Percentiles rank a stretch among this genome's conserved stretches.
These are phyloP conservation scores for Cactoblastis cactorum DNA, from an alignment of 2,888 invertebrate species.

Conservation along the genomic window DNA sequence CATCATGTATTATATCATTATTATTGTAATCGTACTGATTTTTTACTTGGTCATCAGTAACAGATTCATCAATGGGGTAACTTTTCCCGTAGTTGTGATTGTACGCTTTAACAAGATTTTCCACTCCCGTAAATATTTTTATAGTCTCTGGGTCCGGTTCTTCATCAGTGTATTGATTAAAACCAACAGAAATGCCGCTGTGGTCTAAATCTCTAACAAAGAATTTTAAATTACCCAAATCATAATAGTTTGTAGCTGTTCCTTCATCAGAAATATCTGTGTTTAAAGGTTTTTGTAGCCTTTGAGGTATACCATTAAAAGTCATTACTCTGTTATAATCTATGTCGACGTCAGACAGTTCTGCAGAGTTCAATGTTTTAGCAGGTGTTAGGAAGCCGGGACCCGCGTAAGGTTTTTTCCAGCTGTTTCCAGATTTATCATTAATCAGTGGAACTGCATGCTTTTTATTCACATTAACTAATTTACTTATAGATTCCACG, in stretches of 20 bases:
- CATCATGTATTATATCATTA: conserved; percentile 16
- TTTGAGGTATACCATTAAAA: conserved; percentile 47
- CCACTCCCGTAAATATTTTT: conserved; percentile 54
- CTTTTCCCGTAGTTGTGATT: conserved; percentile 44
- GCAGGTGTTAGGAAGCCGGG: conserved; percentile 41
- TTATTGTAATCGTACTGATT: conserved; percentile 16
- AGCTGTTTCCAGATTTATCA: conserved; percentile 36
- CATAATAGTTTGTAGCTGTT: conserved; percentile 29
- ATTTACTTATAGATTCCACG: conserved; percentile 49
- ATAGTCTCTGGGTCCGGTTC: conserved; percentile 57
- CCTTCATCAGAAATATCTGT: conserved; percentile 30
- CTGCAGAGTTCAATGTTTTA: conserved; percentile 58
- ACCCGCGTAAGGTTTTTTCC: conserved; percentile 34
- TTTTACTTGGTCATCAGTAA: neutral
- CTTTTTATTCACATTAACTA: conserved; percentile 21
- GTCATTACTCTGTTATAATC: conserved; percentile 45
- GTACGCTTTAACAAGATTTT: conserved; percentile 52
- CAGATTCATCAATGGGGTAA: conserved; percentile 14
- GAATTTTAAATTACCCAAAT: conserved; percentile 50
- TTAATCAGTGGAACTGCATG: conserved; percentile 29
- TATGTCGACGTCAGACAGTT: conserved; percentile 45
- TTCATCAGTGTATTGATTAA: conserved; percentile 58
- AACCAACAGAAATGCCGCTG: conserved; percentile 60
- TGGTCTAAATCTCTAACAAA: conserved; percentile 59
- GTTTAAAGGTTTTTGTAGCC: conserved; percentile 56